These are phyloP conservation scores for Pseudomugil tenellus DNA, from an alignment of 2,797 vertebrate genomes.

Conservation along the genomic window DNA sequence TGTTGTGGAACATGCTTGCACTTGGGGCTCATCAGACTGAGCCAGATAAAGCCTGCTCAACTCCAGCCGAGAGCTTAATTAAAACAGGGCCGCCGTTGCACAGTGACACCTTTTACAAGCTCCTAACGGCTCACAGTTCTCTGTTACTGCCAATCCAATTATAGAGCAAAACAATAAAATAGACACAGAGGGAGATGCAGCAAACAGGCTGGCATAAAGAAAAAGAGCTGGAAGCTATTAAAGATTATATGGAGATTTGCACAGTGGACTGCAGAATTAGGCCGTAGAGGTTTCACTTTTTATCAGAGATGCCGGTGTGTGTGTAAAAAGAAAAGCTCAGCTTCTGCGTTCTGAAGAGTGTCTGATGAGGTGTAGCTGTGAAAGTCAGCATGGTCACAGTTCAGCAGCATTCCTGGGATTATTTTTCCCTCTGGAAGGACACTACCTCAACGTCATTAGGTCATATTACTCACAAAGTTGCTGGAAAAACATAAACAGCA, in stretches of 20 bases:
- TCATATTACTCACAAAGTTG: constrained; percentile 39
- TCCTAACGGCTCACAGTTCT: constrained; percentile 71
- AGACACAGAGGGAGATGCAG: constrained; percentile 53
- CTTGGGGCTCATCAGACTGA: constrained; percentile 67
- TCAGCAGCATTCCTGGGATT: constrained; percentile 71
- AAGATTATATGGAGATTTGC: constrained; percentile 67
- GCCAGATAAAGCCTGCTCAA: constrained; percentile 75
- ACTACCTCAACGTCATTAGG: constrained; percentile 67
- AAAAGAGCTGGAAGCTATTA: constrained; percentile 55
- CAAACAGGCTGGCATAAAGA: constrained; percentile 54
- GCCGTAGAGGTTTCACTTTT: constrained; percentile 56
- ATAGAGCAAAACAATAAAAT: constrained; percentile 78
- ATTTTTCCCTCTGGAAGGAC: constrained; percentile 68
- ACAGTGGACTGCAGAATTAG: constrained; percentile 39
- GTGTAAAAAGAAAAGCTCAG: constrained; percentile 39
- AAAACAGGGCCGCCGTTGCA: constrained; percentile 75
- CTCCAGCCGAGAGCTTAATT: constrained; percentile 88
- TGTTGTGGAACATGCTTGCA: constrained; percentile 39
- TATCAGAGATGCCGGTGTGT: constrained; percentile 36
- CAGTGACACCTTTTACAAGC: constrained; percentile 80
- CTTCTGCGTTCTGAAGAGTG: constrained; percentile 13
- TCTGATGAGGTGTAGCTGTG: constrained; percentile 39
- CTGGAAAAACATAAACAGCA: constrained; percentile 26
- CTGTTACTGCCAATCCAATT: constrained; percentile 82
- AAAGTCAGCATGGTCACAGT: constrained; percentile 51